phyloP scores from a whole-genome alignment of 2,797 vertebrate species.

The Sebastiscus tertius region DNA sequence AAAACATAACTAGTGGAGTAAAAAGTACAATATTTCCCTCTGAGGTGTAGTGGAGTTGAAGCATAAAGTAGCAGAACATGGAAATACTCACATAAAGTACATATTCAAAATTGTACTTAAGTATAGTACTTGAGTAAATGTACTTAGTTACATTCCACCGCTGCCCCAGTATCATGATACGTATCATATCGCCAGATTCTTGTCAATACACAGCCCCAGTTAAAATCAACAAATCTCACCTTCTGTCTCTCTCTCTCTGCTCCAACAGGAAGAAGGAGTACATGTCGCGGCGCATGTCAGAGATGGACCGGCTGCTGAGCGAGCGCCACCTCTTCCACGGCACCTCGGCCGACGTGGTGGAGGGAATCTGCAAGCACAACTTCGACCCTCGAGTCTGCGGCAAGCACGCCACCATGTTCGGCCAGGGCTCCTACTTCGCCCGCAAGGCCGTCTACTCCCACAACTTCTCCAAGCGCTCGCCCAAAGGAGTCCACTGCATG shows the following conservation, averaged over 20 bases:
- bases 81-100: too few relatives aligned
- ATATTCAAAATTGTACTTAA: too few relatives aligned
- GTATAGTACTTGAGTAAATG: too few relatives aligned
- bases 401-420: constrained; percentile 99
- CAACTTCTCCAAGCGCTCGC: constrained; percentile 96
- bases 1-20: too few relatives aligned
- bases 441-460: constrained; percentile 97
- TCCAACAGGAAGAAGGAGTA: constrained; percentile 96
- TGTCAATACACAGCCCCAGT: neutral
- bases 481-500: constrained; percentile 97
- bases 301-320: constrained; percentile 91
- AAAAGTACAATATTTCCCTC: too few relatives aligned
- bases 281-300: constrained; percentile 93
- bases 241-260: neutral
- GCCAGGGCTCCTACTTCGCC: constrained; percentile 98
- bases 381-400: constrained; percentile 97
- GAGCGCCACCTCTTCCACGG: constrained; percentile 98
- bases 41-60: too few relatives aligned
- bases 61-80: too few relatives aligned
- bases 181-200: too few relatives aligned
- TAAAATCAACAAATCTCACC: neutral
- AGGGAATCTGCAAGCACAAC: constrained; percentile 99
- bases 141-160: too few relatives aligned
- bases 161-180: too few relatives aligned
- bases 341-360: constrained; percentile 95